phyloP scores from a whole-genome alignment of 2,113 vertebrate species.

The Malurus melanocephalus region DNA sequence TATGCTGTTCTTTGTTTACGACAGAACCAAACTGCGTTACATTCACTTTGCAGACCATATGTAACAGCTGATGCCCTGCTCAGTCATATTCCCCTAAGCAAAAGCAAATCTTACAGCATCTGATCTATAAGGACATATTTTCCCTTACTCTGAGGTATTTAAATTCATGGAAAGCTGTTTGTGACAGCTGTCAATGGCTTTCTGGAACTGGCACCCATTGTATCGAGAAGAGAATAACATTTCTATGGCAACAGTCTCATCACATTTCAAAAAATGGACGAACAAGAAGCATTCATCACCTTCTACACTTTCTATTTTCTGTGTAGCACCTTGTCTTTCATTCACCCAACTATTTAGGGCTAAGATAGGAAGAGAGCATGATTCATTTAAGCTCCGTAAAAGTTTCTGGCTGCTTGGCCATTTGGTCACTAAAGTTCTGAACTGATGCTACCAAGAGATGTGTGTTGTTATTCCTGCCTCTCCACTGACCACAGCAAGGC shows the following conservation, averaged over 20 bases:
- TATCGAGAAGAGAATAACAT: conserved; percentile 26
- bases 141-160: conserved; percentile 1
- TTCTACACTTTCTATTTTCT: background rate
- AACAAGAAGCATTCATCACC: background rate
- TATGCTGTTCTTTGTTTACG: background rate
- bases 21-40: background rate
- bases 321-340: background rate
- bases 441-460: background rate
- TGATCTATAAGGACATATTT: background rate
- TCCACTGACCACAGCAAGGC: background rate
- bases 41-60: background rate
- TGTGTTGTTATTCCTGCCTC: background rate
- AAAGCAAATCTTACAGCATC: background rate
- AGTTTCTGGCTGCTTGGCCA: background rate
- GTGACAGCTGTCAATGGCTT: conserved; percentile 21
- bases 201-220: background rate
- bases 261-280: background rate
- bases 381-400: background rate
- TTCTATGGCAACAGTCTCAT: conserved; percentile 50
- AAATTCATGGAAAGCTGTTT: conserved; percentile 36
- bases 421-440: background rate
- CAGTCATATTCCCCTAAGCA: background rate
- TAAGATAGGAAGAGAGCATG: background rate
- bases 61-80: background rate
- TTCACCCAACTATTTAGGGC: background rate